Evolutionary conservation across 2,888 invertebrate species (phyloP).

Genomic region (Hartigia nigra): DNA sequence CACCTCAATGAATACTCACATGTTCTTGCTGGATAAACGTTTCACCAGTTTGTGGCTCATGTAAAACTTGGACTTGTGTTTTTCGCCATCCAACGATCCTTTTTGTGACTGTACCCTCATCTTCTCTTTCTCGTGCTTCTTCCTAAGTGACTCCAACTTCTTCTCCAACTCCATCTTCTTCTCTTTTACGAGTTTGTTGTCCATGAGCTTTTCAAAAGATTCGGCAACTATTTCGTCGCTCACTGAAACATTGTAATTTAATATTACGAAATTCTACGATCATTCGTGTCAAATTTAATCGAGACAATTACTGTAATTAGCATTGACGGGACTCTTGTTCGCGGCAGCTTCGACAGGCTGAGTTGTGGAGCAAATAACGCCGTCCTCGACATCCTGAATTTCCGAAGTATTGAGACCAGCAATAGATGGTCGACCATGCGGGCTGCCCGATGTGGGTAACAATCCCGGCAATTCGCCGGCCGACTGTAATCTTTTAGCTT

Average conservation of each 20-base stretch:
- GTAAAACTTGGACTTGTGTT: conserved; percentile 78
- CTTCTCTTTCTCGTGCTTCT: conserved; percentile 85
- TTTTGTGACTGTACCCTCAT: conserved; percentile 71
- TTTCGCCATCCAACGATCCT: conserved; percentile 72
- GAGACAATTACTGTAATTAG: conserved; percentile 47
- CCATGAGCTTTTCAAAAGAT: conserved; percentile 81
- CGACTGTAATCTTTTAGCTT: conserved; percentile 55
- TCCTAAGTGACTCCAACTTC: conserved; percentile 83
- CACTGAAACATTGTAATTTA: conserved; percentile 33
- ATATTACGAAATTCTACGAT: neutral
- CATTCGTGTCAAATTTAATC: neutral
- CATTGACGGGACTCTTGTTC: conserved; percentile 55
- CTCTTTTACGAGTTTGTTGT: conserved; percentile 85
- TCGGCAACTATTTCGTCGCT: conserved; percentile 76
- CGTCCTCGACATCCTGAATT: conserved; percentile 55
- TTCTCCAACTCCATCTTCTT: conserved; percentile 87
- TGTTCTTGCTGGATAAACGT: conserved; percentile 80
- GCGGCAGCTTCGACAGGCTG: conserved; percentile 46
- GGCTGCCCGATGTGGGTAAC: conserved; percentile 44
- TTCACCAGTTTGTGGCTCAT: conserved; percentile 81
- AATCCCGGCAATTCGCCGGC: conserved; percentile 50
- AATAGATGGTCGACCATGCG: conserved; percentile 56
- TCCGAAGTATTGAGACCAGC: conserved; percentile 49
- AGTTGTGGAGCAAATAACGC: conserved; percentile 36
- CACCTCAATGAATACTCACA: conserved; percentile 70